Conservation (phyloP, 1,140 invertebrate species). For the Parasteatoda tepidariorum region DNA sequence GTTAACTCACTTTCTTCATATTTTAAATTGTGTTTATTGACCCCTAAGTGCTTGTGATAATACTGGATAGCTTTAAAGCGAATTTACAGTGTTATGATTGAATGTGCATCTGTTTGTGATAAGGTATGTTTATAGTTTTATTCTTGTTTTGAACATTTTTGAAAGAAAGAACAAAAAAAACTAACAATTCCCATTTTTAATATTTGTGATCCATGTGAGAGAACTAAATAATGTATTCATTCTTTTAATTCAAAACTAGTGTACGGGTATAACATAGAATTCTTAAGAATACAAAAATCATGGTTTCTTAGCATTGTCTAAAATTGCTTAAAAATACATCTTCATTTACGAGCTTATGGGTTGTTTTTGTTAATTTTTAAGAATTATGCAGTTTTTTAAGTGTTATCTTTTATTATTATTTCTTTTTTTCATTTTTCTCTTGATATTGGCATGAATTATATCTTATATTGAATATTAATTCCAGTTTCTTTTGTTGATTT, state of each 20-base stretch:
- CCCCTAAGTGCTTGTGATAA: neutral
- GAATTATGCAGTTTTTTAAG: neutral
- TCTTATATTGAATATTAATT: too few relatives aligned
- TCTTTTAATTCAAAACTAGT: neutral
- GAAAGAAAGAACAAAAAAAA: neutral
- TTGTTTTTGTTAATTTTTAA: too few relatives aligned
- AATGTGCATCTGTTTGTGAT: neutral
- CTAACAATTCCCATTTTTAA: neutral
- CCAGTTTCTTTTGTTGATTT: too few relatives aligned
- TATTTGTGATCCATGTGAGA: neutral
- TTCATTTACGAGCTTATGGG: too few relatives aligned
- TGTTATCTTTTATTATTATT: too few relatives aligned
- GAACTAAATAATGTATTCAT: neutral
- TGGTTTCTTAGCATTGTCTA: neutral
- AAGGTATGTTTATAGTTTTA: neutral
- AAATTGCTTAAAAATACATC: neutral
- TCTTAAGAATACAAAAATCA: neutral
- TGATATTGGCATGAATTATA: too few relatives aligned
- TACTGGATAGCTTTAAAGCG: neutral
- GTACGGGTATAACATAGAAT: neutral
- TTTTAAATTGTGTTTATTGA: neutral
- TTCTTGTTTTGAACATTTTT: neutral
- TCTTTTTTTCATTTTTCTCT: too few relatives aligned
- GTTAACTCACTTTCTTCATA: neutral
- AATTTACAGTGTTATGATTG: neutral